Percentiles rank a stretch among this genome's conserved stretches.
phyloP scores from a whole-genome alignment of 2,888 invertebrate genomes.

The Drosophila paracracens region DNA sequence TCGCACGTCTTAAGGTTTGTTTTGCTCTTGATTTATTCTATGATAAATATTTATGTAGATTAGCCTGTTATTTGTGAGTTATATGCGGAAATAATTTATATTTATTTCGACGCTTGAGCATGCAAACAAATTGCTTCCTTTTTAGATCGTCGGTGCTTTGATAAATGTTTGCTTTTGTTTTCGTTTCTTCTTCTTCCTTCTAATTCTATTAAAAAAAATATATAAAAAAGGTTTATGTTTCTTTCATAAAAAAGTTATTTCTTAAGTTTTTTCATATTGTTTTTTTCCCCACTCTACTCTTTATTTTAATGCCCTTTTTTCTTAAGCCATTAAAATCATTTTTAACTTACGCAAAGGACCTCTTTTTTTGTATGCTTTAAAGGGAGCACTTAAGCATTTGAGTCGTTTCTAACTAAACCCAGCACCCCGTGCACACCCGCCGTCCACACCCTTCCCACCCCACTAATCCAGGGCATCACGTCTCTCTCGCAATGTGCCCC shows the following conservation, averaged over 20 bases:
- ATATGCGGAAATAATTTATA: constrained; percentile 5
- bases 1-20: constrained; percentile 4
- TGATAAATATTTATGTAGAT: constrained; percentile 13
- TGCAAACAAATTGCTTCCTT: constrained; percentile 1
- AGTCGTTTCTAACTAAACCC: neutral
- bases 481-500: constrained; percentile 2
- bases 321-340: neutral
- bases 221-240: neutral
- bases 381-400: constrained; percentile 11
- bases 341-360: neutral
- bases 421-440: too few relatives aligned
- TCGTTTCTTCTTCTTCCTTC: neutral
- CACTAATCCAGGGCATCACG: neutral
- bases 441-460: neutral
- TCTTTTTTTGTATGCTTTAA: constrained; percentile 8
- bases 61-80: neutral
- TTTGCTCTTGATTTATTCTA: neutral
- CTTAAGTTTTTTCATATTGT: neutral
- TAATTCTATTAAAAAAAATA: neutral
- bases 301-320: neutral
- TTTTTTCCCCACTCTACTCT: too few relatives aligned
- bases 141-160: neutral
- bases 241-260: neutral
- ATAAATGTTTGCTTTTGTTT: neutral
- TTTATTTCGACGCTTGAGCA: neutral